phyloP scores from a whole-genome alignment of 2,888 invertebrate genomes.

The Lottia gigantea region DNA sequence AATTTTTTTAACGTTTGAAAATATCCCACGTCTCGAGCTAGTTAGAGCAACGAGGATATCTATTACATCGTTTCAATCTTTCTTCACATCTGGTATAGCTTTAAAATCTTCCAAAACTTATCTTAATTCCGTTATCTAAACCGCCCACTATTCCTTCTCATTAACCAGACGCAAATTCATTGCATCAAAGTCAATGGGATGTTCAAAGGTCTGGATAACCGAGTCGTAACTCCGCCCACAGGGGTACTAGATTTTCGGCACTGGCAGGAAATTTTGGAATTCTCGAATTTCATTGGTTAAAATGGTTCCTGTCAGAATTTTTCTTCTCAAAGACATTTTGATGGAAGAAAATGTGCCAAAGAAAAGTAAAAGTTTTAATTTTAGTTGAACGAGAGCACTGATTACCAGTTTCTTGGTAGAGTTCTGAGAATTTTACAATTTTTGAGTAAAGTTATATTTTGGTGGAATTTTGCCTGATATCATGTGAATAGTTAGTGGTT shows the following conservation, averaged over 20 bases:
- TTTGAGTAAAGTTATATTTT: neutral
- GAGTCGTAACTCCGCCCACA: neutral
- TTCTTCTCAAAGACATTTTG: neutral
- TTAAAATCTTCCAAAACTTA: slow-evolving; percentile 1
- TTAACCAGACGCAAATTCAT: neutral
- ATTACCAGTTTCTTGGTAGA: neutral
- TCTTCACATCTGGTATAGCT: neutral
- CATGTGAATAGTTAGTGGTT: too few species aligned
- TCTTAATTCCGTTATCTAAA: neutral
- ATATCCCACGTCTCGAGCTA: neutral
- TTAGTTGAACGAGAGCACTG: neutral
- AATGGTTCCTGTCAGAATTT: neutral
- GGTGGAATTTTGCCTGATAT: too few species aligned
- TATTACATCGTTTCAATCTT: neutral
- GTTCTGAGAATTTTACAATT: neutral
- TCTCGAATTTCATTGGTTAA: slow-evolving; percentile 3
- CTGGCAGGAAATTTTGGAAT: neutral
- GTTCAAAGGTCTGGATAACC: neutral
- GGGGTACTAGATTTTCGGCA: neutral
- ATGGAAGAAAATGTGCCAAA: slow-evolving; percentile 3
- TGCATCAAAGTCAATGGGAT: too few species aligned
- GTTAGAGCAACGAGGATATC: neutral
- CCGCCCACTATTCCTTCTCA: neutral
- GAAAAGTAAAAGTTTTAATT: slow-evolving; percentile 5
- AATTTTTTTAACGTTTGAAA: neutral